Conservation (phyloP, 2,888 invertebrate species). For the Chamaedrilus cognettii region DNA sequence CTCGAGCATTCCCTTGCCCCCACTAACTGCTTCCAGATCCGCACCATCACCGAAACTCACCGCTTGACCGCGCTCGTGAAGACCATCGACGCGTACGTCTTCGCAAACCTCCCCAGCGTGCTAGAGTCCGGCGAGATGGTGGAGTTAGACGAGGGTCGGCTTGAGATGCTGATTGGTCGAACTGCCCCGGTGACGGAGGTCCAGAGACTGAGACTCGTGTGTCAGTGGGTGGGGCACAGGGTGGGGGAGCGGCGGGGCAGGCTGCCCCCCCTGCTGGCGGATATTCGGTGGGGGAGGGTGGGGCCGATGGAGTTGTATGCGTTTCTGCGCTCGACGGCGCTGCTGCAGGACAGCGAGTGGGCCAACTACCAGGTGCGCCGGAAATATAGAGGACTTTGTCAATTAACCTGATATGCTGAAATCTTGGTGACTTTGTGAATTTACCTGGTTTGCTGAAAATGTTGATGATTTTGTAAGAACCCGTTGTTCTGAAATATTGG, state of each 20-base stretch:
- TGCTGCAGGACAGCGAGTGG: constrained; percentile 66
- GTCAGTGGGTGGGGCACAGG: constrained; percentile 65
- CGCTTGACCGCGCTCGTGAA: constrained; percentile 65
- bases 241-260: constrained; percentile 63
- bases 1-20: constrained; percentile 67
- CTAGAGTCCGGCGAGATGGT: constrained; percentile 64
- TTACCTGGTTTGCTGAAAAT: too few species aligned
- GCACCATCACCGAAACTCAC: constrained; percentile 67
- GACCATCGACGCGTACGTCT: constrained; percentile 65
- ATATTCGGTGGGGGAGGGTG: constrained; percentile 50
- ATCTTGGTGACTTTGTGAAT: too few species aligned
- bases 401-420: too few species aligned
- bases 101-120: constrained; percentile 31
- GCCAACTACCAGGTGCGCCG: constrained; percentile 66
- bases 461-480: too few species aligned
- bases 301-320: constrained; percentile 56
- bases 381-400: too few species aligned
- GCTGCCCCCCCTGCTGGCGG: constrained; percentile 63
- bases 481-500: too few species aligned
- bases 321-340: constrained; percentile 65
- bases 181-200: constrained; percentile 53
- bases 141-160: constrained; percentile 60
- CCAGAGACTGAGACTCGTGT: constrained; percentile 62
- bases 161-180: constrained; percentile 51
- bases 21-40: constrained; percentile 68